Conservation (phyloP, 2,888 invertebrate genomes). For the Epirrhoe tristata region DNA sequence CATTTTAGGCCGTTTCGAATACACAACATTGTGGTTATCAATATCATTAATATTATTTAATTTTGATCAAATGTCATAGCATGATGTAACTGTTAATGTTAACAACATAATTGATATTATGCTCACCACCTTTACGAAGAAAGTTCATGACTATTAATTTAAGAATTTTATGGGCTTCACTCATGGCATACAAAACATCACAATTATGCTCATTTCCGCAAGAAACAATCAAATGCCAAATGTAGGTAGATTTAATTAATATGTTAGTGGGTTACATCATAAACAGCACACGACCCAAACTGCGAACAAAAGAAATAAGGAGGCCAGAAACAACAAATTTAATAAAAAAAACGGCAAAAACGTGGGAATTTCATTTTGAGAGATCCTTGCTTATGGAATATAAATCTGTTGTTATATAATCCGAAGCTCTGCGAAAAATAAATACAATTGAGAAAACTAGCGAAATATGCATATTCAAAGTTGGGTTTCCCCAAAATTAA, state of each 20-base stretch:
- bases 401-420: conserved; percentile 10
- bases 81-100: conserved; percentile 4
- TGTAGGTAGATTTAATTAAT: conserved; percentile 16
- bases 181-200: conserved; percentile 7
- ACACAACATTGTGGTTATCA: not conserved
- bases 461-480: not conserved
- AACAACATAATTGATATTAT: conserved; percentile 7
- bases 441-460: not conserved
- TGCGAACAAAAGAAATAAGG: conserved; percentile 7
- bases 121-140: conserved; percentile 4
- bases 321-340: conserved; percentile 5
- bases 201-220: conserved; percentile 17
- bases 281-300: conserved; percentile 4
- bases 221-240: conserved; percentile 13
- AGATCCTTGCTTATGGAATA: conserved; percentile 16
- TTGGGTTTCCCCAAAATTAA: not conserved
- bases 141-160: conserved; percentile 28
- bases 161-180: conserved; percentile 24
- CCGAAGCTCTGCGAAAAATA: conserved; percentile 9
- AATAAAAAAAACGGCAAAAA: conserved; percentile 5
- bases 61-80: conserved; percentile 7
- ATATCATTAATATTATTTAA: too few relatives aligned
- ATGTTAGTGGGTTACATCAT: conserved; percentile 7
- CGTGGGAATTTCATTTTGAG: conserved; percentile 16
- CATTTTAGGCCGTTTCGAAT: not conserved